These are phyloP conservation scores for Cremastinae sp. DNA, from an alignment of 2,888 invertebrate species.

Conservation along the genomic window DNA sequence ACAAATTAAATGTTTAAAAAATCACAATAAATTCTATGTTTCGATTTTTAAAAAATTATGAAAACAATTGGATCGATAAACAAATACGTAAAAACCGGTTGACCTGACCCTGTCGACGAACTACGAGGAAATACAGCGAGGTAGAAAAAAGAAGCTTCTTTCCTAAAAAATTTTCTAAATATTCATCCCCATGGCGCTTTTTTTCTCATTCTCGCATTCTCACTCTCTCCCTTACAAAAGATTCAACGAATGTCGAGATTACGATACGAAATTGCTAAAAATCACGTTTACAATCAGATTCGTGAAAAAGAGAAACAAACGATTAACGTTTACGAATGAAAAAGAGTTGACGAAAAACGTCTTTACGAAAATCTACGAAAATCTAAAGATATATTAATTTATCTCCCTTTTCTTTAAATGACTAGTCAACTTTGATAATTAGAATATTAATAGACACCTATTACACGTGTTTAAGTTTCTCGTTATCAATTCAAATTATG, in stretches of 20 bases:
- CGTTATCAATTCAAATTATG: too few relatives aligned
- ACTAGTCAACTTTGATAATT: constrained; percentile 3
- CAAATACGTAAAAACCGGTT: too few relatives aligned
- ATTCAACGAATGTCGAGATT: constrained; percentile 11
- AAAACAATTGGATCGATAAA: too few relatives aligned
- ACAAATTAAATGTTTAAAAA: too few relatives aligned
- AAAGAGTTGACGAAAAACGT: not conserved
- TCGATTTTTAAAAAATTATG: too few relatives aligned
- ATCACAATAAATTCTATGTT: too few relatives aligned
- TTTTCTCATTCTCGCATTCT: too few relatives aligned
- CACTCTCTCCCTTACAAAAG: constrained; percentile 2
- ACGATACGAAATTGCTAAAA: constrained; percentile 19
- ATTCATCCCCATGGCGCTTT: not conserved
- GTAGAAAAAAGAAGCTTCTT: too few relatives aligned
- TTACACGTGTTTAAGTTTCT: constrained; percentile 6
- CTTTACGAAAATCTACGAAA: not conserved
- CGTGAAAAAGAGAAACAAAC: constrained; percentile 11
- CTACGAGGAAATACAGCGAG: too few relatives aligned
- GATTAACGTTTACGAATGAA: not conserved
- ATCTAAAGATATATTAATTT: not conserved
- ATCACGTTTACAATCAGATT: constrained; percentile 31
- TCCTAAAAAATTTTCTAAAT: not conserved
- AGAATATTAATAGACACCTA: constrained; percentile 38
- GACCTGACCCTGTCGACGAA: too few relatives aligned
- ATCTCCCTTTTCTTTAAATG: not conserved